Evolutionary conservation across 35 echinoderm and acorn worm species (phyloP).

Genomic region (Hemicentrotus pulcherrimus): DNA sequence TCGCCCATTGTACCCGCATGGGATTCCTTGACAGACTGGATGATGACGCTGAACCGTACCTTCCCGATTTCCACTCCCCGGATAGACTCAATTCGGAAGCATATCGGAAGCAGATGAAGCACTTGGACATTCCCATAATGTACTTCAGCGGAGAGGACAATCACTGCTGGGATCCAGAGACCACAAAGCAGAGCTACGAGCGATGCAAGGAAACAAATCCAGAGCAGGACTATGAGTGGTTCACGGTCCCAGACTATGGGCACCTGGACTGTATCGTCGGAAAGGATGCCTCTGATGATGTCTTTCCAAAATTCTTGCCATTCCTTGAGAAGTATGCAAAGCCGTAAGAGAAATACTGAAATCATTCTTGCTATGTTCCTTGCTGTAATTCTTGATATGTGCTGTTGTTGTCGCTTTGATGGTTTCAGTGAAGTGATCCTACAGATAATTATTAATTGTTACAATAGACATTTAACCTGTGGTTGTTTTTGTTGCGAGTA

Average conservation of each 20-base stretch:
- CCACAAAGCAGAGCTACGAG: conserved; percentile 56
- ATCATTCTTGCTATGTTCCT: neutral
- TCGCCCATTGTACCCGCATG: conserved; percentile 46
- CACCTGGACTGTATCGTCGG: conserved; percentile 76
- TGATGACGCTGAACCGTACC: conserved; percentile 50
- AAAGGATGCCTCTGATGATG: conserved; percentile 58
- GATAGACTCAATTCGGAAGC: conserved; percentile 51
- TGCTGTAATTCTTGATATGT: neutral
- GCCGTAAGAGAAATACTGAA: neutral
- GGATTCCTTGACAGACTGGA: conserved; percentile 46
- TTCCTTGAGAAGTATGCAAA: conserved; percentile 71
- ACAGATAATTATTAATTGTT: no score
- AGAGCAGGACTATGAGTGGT: conserved; percentile 63
- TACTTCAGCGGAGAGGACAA: conserved; percentile 73
- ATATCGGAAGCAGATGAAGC: conserved; percentile 66
- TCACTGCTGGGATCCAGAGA: conserved; percentile 64
- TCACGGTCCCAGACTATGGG: conserved; percentile 55
- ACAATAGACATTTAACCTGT: neutral
- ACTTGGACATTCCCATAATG: conserved; percentile 65
- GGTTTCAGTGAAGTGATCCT: neutral
- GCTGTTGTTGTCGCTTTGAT: neutral
- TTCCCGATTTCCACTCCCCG: conserved; percentile 52
- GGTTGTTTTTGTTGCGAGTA: neutral
- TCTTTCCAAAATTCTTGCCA: conserved; percentile 70
- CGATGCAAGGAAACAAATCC: conserved; percentile 67